Evolutionary conservation across 53 echinoderm and acorn worm genomes (phyloP).

Genomic region (Actinopyga echinites): DNA sequence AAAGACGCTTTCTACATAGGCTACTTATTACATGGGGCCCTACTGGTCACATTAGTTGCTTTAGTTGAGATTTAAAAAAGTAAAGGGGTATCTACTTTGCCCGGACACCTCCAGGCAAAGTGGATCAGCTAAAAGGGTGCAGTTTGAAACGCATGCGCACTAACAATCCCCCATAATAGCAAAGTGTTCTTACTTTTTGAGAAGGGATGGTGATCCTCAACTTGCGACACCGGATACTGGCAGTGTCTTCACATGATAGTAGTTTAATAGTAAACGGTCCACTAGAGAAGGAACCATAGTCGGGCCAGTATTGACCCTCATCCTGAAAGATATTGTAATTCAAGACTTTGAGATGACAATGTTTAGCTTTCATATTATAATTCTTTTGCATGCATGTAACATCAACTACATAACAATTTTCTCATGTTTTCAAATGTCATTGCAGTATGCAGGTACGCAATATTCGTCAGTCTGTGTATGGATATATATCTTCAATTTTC

Average conservation of each 20-base stretch:
- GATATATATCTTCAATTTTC: background rate
- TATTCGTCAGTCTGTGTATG: background rate
- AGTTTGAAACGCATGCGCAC: no score
- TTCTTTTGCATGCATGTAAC: background rate
- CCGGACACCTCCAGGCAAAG: no score
- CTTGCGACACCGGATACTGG: background rate
- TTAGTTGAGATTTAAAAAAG: no score
- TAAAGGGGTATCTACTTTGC: no score
- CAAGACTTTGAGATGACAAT: background rate
- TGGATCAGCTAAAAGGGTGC: no score
- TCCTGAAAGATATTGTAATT: slow-evolving; percentile 13
- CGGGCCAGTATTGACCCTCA: slow-evolving; percentile 69
- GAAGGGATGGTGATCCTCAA: background rate
- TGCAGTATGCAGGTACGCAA: background rate
- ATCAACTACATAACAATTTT: background rate
- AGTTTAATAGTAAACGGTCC: slow-evolving; percentile 64
- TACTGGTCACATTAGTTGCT: no score
- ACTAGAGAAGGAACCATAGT: slow-evolving; percentile 30
- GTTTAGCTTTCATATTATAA: background rate
- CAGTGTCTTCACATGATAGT: background rate
- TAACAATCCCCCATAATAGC: no score
- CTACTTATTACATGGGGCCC: no score
- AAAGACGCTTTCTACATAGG: no score
- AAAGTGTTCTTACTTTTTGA: background rate
- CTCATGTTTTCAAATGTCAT: background rate